Percentiles rank a stretch among this genome's conserved stretches.
Evolutionary conservation across 2,113 vertebrate genomes (phyloP).

Genomic region (Cariama cristata): DNA sequence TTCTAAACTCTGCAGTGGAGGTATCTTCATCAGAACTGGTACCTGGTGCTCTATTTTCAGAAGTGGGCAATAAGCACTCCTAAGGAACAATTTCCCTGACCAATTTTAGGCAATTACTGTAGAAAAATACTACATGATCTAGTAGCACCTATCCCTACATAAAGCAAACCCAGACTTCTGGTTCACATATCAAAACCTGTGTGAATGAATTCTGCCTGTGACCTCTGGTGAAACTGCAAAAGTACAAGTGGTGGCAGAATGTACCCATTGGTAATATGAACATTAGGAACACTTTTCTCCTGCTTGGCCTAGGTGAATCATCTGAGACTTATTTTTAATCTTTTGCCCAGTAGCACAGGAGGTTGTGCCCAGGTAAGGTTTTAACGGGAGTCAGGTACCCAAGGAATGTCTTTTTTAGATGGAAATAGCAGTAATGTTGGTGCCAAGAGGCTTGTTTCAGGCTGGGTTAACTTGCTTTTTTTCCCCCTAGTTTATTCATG

Average conservation of each 20-base stretch:
- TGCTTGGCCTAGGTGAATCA: neutral
- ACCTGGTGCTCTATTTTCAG: neutral
- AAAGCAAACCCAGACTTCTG: neutral
- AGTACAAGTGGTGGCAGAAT: neutral
- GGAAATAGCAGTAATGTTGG: neutral
- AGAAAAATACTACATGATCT: neutral
- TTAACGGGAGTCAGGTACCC: accelerated
- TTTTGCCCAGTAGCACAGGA: neutral
- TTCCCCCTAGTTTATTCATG: neutral
- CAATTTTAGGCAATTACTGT: neutral
- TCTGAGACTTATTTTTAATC: neutral
- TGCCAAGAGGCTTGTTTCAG: neutral
- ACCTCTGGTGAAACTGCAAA: neutral
- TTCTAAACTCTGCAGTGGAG: neutral
- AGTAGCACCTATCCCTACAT: neutral
- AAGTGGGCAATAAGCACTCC: neutral
- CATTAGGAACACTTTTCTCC: neutral
- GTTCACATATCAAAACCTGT: neutral
- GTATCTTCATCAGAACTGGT: neutral
- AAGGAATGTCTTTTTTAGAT: neutral
- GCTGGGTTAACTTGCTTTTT: neutral
- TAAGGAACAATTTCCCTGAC: neutral
- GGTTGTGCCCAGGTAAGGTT: neutral
- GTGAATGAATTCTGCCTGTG: neutral
- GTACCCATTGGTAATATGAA: neutral